Evolutionary conservation across 2,888 invertebrate species (phyloP).

Genomic region (Polietes domitor): DNA sequence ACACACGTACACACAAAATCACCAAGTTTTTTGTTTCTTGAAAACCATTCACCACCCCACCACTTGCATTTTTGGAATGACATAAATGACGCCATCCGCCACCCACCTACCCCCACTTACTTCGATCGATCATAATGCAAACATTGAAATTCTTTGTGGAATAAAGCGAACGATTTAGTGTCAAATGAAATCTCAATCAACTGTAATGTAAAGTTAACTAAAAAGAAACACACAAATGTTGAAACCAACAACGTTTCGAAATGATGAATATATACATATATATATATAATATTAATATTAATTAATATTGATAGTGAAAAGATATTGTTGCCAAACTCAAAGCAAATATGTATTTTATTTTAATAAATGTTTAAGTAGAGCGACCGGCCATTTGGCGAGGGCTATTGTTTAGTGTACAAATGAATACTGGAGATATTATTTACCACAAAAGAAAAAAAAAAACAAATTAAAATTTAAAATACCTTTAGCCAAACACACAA

Average conservation of each 20-base stretch:
- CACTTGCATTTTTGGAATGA: constrained; percentile 13
- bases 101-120: neutral
- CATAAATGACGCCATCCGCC: neutral
- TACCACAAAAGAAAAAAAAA: too few species aligned
- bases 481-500: constrained; percentile 49
- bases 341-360: constrained; percentile 22
- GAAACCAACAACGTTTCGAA: constrained; percentile 46
- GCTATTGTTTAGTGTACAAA: constrained; percentile 24
- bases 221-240: constrained; percentile 36
- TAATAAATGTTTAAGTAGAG: constrained; percentile 45
- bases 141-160: constrained; percentile 53
- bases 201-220: constrained; percentile 77
- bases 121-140: constrained; percentile 38
- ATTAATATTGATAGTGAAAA: constrained; percentile 13
- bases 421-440: too few species aligned
- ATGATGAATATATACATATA: neutral
- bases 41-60: neutral
- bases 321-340: constrained; percentile 50
- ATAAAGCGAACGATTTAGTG: neutral
- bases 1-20: neutral
- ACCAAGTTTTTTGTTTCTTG: constrained; percentile 38
- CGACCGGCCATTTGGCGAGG: constrained; percentile 15
- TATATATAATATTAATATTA: neutral
- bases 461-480: constrained; percentile 3
- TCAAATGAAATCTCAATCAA: constrained; percentile 66